phyloP scores from a whole-genome alignment of 2,797 vertebrate species.

The Graptemys geographica region DNA sequence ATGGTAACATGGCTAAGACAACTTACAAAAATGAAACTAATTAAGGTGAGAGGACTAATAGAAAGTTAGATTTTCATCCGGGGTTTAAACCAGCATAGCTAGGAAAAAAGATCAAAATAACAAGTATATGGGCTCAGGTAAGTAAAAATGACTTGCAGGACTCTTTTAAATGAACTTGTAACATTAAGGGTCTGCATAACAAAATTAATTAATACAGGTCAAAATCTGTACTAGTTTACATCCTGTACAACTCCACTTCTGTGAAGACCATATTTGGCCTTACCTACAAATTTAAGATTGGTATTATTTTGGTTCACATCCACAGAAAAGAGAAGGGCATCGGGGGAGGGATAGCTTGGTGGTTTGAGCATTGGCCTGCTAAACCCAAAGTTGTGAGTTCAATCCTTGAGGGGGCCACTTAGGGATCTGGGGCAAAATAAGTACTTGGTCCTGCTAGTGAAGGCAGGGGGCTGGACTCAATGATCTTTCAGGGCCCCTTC shows the following conservation, averaged over 20 bases:
- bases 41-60: slow-evolving; percentile 27
- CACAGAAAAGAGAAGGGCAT: not conserved
- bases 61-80: slow-evolving; percentile 29
- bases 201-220: slow-evolving; percentile 34
- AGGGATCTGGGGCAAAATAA: too few relatives aligned
- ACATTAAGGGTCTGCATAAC: slow-evolving; percentile 42
- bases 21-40: slow-evolving; percentile 28
- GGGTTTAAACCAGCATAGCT: slow-evolving; percentile 41
- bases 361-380: too few relatives aligned
- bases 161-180: not conserved
- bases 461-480: too few relatives aligned
- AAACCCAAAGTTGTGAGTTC: too few relatives aligned
- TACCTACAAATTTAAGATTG: not conserved
- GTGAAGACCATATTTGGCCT: not conserved
- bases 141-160: not conserved
- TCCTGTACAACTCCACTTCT: slow-evolving; percentile 12
- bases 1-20: slow-evolving; percentile 21
- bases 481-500: too few relatives aligned
- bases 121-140: not conserved
- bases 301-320: slow-evolving; percentile 32
- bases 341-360: too few relatives aligned
- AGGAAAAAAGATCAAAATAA: slow-evolving; percentile 49
- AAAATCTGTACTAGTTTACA: slow-evolving; percentile 12
- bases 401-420: too few relatives aligned
- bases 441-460: too few relatives aligned